A percentile compares a stretch with the other conserved stretches of the same genome.
Evolutionary conservation across 2,113 vertebrate species (phyloP).

Genomic region (Hipposideros armiger): DNA sequence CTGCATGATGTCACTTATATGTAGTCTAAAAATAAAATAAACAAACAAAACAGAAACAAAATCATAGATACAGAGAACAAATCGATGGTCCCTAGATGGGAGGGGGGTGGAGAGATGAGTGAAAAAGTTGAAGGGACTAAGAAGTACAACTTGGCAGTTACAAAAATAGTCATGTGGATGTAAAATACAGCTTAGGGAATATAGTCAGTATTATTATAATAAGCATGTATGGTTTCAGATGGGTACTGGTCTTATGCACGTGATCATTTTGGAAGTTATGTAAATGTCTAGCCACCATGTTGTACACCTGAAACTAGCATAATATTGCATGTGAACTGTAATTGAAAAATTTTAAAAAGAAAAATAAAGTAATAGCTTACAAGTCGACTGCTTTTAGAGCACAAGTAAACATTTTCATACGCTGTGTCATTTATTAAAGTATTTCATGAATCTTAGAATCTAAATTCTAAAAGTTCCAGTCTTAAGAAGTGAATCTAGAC

Average conservation of each 20-base stretch:
- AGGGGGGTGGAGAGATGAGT: too few relatives aligned
- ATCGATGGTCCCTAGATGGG: too few relatives aligned
- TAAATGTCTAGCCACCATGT: neutral
- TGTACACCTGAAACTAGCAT: neutral
- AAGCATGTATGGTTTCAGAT: neutral
- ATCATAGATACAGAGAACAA: too few relatives aligned
- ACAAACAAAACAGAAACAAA: too few relatives aligned
- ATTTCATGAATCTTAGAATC: neutral
- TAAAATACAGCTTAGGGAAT: too few relatives aligned
- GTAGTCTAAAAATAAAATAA: too few relatives aligned
- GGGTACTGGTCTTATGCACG: neutral
- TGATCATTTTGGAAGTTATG: neutral
- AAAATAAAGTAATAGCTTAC: neutral
- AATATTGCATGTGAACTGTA: neutral
- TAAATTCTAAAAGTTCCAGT: constrained; percentile 59
- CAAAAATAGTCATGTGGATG: too few relatives aligned
- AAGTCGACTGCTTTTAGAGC: constrained; percentile 27
- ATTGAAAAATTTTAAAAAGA: neutral
- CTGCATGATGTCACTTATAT: too few relatives aligned
- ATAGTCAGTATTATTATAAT: too few relatives aligned
- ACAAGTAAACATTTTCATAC: constrained; percentile 26
- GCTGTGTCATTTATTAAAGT: neutral
- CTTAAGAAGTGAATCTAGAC: constrained; percentile 34
- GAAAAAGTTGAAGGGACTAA: too few relatives aligned
- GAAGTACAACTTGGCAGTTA: too few relatives aligned